Evolutionary conservation across 1,140 invertebrate genomes (phyloP).

Genomic region (Papilio xuthus): DNA sequence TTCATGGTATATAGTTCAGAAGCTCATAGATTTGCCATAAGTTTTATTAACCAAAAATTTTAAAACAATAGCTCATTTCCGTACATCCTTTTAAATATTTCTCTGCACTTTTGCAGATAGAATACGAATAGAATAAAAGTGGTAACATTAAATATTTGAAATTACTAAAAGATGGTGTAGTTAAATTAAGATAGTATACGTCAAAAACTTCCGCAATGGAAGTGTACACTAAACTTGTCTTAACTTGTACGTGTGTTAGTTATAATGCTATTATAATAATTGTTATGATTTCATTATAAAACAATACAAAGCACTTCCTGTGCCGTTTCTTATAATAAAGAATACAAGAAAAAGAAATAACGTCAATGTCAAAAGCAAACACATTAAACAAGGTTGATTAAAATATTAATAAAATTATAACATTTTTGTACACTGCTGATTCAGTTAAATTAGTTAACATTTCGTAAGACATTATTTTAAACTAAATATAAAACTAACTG

Average conservation of each 20-base stretch:
- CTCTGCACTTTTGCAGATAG: not conserved
- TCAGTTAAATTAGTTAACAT: not conserved
- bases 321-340: not conserved
- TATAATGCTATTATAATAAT: not conserved
- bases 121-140: not conserved
- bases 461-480: not conserved
- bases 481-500: no score
- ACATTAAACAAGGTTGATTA: not conserved
- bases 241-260: not conserved
- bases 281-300: conserved; percentile 2
- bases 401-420: not conserved
- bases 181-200: not conserved
- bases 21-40: not conserved
- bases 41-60: not conserved
- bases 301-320: not conserved
- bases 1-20: not conserved
- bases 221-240: not conserved
- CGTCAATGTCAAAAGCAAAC: not conserved
- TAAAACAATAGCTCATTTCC: not conserved
- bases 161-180: not conserved
- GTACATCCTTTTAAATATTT: not conserved
- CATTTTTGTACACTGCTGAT: not conserved
- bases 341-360: conserved; percentile 1
- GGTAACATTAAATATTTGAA: not conserved
- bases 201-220: not conserved